These are phyloP conservation scores for Cyprichromis sp. DNA, from an alignment of 2,113 vertebrate species.

Conservation along the genomic window DNA sequence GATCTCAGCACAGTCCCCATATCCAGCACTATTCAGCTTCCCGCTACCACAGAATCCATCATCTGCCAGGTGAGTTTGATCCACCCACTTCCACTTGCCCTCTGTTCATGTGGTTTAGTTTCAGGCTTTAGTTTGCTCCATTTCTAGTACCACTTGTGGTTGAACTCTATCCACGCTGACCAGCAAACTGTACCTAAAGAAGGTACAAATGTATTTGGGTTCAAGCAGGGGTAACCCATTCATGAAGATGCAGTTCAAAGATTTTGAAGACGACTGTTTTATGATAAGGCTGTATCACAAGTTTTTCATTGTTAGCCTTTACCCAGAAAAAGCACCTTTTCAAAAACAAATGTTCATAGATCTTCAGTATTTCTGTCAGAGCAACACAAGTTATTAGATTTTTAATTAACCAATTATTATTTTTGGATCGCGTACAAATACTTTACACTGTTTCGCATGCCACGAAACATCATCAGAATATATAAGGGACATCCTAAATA, in stretches of 20 bases:
- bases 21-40: not conserved
- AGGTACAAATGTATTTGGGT: not conserved
- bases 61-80: not conserved
- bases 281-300: not conserved
- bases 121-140: not conserved
- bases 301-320: not conserved
- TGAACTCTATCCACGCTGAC: not conserved
- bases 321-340: not conserved
- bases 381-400: not conserved
- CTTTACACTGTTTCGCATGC: not conserved
- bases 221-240: not conserved
- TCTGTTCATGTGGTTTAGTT: not conserved
- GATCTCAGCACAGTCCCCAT: not conserved
- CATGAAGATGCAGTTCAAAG: not conserved
- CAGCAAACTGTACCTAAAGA: not conserved
- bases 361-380: not conserved
- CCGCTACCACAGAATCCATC: not conserved
- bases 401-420: not conserved
- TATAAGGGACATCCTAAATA: fast-evolving
- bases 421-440: fast-evolving
- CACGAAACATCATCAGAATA: fast-evolving
- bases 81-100: slow-evolving; percentile 20
- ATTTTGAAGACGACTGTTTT: not conserved
- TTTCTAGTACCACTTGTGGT: not conserved
- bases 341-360: not conserved